phyloP scores from a whole-genome alignment of 2,888 invertebrate genomes.

The Sinelater perroti region DNA sequence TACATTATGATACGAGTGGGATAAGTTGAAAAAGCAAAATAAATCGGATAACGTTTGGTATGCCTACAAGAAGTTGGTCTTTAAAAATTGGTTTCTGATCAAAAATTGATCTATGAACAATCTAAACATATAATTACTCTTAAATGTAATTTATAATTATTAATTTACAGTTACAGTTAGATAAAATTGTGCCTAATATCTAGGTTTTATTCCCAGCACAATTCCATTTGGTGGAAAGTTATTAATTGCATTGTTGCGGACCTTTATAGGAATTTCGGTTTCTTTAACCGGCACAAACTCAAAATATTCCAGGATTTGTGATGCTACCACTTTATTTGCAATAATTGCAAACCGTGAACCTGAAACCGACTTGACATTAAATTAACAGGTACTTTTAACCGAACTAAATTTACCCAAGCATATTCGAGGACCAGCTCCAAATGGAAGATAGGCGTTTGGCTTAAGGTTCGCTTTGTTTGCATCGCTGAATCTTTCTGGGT shows the following conservation, averaged over 20 bases:
- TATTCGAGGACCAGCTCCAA: slow-evolving; percentile 59
- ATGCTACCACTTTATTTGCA: slow-evolving; percentile 44
- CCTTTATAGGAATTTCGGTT: slow-evolving; percentile 47
- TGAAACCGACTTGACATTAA: not conserved
- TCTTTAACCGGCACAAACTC: slow-evolving; percentile 50
- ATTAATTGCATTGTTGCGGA: slow-evolving; percentile 40
- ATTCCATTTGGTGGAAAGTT: slow-evolving; percentile 46
- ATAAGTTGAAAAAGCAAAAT: too few relatives aligned
- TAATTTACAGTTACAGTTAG: too few relatives aligned
- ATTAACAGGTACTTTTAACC: not conserved
- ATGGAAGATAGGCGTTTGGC: slow-evolving; percentile 63
- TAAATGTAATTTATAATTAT: too few relatives aligned
- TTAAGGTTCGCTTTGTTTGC: slow-evolving; percentile 63
- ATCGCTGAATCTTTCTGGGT: slow-evolving; percentile 64
- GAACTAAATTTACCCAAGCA: slow-evolving; percentile 50
- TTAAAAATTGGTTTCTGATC: too few relatives aligned
- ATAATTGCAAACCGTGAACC: slow-evolving; percentile 47
- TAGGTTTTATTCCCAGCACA: slow-evolving; percentile 47
- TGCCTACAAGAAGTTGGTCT: too few relatives aligned
- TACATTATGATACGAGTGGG: too few relatives aligned
- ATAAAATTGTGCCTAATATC: too few relatives aligned
- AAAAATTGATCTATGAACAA: too few relatives aligned
- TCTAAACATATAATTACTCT: too few relatives aligned
- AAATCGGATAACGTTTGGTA: too few relatives aligned
- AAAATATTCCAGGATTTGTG: slow-evolving; percentile 49